These are phyloP conservation scores for Pachypanchax playfairii DNA, from an alignment of 2,113 vertebrate genomes.

Conservation along the genomic window DNA sequence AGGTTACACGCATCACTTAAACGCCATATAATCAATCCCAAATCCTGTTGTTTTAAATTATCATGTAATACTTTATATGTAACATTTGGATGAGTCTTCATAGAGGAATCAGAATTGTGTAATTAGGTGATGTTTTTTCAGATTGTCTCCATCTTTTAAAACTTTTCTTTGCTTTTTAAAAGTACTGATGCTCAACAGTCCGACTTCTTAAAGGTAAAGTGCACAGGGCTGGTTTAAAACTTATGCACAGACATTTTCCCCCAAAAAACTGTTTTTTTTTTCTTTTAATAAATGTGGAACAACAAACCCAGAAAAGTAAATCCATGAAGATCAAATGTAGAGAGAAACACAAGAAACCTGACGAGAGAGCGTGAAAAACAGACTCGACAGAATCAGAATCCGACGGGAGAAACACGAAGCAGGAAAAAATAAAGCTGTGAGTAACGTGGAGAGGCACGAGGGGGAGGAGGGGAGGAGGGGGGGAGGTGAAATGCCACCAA, in stretches of 20 bases:
- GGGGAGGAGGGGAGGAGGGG: conserved; percentile 3
- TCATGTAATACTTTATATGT: no score
- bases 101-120: no score
- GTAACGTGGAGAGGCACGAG: conserved; percentile 45
- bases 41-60: background rate
- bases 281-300: conserved; percentile 11
- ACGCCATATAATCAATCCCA: background rate
- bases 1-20: background rate
- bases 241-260: no score
- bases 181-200: no score
- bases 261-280: no score
- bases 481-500: conserved; percentile 17
- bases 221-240: no score
- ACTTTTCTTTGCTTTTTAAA: no score
- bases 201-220: no score
- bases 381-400: conserved; percentile 28
- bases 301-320: conserved; percentile 18
- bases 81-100: no score
- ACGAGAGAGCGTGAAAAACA: conserved; percentile 11
- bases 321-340: conserved; percentile 2
- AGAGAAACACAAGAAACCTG: background rate
- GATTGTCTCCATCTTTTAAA: no score
- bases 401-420: conserved; percentile 21
- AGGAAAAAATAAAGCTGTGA: conserved; percentile 26
- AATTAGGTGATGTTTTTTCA: no score